Evolutionary conservation across 1,140 invertebrate species (phyloP).

Genomic region (Megalopta genalis): DNA sequence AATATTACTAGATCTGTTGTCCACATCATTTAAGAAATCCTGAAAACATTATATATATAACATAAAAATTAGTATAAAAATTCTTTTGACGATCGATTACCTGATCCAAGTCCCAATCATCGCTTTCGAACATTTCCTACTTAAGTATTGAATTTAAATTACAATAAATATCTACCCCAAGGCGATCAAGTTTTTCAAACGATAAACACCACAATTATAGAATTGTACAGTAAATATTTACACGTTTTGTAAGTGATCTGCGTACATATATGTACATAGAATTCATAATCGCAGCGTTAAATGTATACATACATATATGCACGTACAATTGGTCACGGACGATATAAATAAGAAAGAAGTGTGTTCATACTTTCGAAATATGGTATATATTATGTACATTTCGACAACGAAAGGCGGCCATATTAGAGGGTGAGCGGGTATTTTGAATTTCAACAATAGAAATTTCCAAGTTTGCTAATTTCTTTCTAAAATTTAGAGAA

Average conservation of each 20-base stretch:
- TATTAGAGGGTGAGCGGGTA: not conserved
- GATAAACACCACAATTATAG: not conserved
- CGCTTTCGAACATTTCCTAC: constrained; percentile 64
- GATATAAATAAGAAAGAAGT: not conserved
- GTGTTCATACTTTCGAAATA: not conserved
- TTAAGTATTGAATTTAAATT: not conserved
- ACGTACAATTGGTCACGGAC: not conserved
- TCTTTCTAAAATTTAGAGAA: too few species aligned
- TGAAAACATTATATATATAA: too few species aligned
- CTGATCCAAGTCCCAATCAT: constrained; percentile 66
- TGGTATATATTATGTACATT: too few species aligned
- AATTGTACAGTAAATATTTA: not conserved
- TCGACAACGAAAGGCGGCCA: not conserved
- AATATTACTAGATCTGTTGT: constrained; percentile 28
- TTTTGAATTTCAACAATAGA: constrained; percentile 3
- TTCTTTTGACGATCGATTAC: constrained; percentile 25
- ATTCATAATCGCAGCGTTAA: too few species aligned
- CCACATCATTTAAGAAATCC: constrained; percentile 57
- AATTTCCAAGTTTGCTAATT: too few species aligned
- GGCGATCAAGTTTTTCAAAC: not conserved
- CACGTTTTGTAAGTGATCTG: not conserved
- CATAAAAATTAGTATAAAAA: not conserved
- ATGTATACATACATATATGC: too few species aligned
- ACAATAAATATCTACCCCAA: not conserved
- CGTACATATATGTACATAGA: too few species aligned